These are phyloP conservation scores for Hypocryptadius cinnamomeus DNA, from an alignment of 2,113 vertebrate genomes.

Conservation along the genomic window DNA sequence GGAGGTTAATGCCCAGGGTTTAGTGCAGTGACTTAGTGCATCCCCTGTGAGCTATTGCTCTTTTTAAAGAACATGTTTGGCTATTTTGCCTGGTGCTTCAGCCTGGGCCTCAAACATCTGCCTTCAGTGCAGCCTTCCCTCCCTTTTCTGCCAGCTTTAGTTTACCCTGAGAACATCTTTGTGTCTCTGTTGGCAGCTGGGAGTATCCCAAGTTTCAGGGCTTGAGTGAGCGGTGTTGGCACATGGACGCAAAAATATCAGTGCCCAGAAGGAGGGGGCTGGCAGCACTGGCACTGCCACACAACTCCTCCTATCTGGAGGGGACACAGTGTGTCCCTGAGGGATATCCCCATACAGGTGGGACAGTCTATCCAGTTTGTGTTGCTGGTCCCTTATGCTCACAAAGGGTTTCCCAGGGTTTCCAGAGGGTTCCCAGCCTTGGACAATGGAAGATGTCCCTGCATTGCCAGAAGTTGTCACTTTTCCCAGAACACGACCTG, in stretches of 20 bases:
- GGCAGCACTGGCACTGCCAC: background rate
- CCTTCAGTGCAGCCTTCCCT: background rate
- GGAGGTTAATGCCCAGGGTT: background rate
- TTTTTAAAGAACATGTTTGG: background rate
- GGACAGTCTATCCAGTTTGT: background rate
- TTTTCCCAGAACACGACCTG: background rate
- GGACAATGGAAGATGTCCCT: background rate
- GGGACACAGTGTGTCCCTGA: background rate
- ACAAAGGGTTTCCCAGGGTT: background rate
- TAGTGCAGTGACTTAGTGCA: background rate
- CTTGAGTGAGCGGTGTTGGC: background rate
- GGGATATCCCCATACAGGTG: background rate
- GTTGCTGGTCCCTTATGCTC: background rate
- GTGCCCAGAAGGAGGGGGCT: background rate
- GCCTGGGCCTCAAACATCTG: background rate
- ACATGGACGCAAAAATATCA: background rate
- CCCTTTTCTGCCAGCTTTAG: background rate
- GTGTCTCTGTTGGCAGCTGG: background rate
- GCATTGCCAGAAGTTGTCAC: background rate
- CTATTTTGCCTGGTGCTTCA: background rate
- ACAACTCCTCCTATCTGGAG: background rate
- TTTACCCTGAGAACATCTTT: background rate
- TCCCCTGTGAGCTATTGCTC: background rate
- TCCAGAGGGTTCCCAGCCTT: background rate
- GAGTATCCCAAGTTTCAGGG: background rate